Percentiles rank a stretch among this genome's conserved stretches.
These are phyloP conservation scores for Balaenoptera acutorostrata DNA, from an alignment of 2,113 vertebrate species.

Conservation along the genomic window DNA sequence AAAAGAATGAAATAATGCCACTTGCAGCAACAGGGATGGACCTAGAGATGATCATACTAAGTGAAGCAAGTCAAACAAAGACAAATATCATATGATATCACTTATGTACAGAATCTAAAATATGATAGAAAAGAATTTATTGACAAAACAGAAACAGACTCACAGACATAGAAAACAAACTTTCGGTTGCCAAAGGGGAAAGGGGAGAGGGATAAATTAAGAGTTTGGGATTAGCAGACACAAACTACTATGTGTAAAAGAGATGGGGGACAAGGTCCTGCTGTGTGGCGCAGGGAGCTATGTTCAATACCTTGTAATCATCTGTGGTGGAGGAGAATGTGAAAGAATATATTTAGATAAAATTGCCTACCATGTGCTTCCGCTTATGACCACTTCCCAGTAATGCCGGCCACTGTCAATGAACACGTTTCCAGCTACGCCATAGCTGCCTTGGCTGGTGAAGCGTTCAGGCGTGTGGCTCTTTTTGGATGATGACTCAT, in stretches of 20 bases:
- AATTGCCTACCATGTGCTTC: conserved; percentile 92
- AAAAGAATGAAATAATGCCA: not conserved
- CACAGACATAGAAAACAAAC: not conserved
- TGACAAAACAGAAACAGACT: not conserved
- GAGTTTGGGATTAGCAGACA: not conserved
- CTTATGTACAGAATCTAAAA: not conserved
- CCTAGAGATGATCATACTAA: not conserved
- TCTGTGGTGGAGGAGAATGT: not conserved
- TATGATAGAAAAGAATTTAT: not conserved
- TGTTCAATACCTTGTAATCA: not conserved
- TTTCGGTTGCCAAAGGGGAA: not conserved
- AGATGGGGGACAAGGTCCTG: not conserved
- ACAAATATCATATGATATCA: not conserved
- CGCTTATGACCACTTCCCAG: conserved; percentile 97
- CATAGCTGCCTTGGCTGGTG: conserved; percentile 95
- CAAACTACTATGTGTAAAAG: not conserved
- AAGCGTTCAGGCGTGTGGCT: conserved; percentile 96
- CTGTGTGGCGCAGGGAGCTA: not conserved
- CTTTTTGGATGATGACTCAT: conserved; percentile 96
- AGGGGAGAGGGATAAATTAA: not conserved
- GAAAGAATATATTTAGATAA: not conserved
- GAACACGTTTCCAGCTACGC: conserved; percentile 94
- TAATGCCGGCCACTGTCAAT: conserved; percentile 98
- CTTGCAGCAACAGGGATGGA: not conserved
- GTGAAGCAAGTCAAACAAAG: not conserved